Percentiles rank a stretch among this genome's conserved stretches.
Conservation (phyloP, 2,888 invertebrate genomes). For the Schrankia costaestrigalis region DNA sequence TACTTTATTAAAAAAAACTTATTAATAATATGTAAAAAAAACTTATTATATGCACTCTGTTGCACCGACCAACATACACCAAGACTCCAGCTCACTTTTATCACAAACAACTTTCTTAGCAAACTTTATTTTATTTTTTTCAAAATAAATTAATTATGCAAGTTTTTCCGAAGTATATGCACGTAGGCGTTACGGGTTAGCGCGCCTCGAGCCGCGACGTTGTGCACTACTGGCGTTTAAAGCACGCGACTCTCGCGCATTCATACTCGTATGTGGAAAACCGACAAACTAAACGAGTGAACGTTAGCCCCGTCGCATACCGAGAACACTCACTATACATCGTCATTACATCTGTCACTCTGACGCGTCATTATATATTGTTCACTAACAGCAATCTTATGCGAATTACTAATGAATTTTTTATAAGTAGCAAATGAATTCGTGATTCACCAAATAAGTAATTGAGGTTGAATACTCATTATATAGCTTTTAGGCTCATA, state of each 20-base stretch:
- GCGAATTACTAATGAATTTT: no score
- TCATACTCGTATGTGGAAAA: conserved; percentile 69
- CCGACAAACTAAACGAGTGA: conserved; percentile 45
- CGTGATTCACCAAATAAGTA: no score
- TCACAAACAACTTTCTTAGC: not conserved
- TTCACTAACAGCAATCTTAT: conserved; percentile 10
- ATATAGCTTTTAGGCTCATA: no score
- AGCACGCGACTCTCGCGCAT: conserved; percentile 54
- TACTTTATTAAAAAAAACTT: no score
- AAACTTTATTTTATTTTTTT: conserved; percentile 8
- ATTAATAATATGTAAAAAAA: no score
- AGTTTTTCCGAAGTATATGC: conserved; percentile 42
- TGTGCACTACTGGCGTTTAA: conserved; percentile 65
- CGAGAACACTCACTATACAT: conserved; percentile 29
- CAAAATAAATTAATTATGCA: conserved; percentile 13
- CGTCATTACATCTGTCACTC: conserved; percentile 15
- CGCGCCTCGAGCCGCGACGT: conserved; percentile 55
- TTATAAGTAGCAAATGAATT: no score
- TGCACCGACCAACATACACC: no score
- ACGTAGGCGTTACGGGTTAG: conserved; percentile 52
- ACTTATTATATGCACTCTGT: conserved; percentile 18
- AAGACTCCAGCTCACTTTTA: no score
- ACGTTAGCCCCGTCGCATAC: conserved; percentile 37
- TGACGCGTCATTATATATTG: conserved; percentile 11
- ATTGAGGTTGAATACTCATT: no score